Evolutionary conservation across 2,113 vertebrate species (phyloP), one percentile per base, ranked within the genome.

Genomic region (Periophthalmodon schlosseri): DNA sequence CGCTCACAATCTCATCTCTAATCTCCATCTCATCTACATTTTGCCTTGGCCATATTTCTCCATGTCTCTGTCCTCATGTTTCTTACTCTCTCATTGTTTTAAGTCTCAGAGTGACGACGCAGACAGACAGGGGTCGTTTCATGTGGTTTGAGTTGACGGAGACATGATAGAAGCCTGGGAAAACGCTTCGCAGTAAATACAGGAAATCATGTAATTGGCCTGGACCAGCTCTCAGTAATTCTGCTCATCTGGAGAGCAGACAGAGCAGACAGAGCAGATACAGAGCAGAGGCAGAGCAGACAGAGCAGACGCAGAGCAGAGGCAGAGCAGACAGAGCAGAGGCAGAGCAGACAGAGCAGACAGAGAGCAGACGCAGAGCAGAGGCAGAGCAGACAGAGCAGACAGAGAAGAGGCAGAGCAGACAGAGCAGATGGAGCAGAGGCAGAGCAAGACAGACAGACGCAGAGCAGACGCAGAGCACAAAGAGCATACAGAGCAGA

Each of bases 141-240:
- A n/a, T 72, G 49, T 69, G 66, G 72, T 72, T 60, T n/a, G 54
- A 14, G n/a, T 18, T 70, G 36, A 73, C 47, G 11, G 44, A 70
- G 20, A 65, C 66, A 36, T 67, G 50, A 72, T 21, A 33, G 12
- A 66, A 47, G 56, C 56, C 71, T 77, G 63, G 33, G 71, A 75
- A 79, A 82, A 77, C 33, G 9, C 13, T 34, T 58, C 72, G 76
- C 74, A 70, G 69, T 77, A 82, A 82, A 78, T 81, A 58, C 21
- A 23, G 79, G 47, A 70, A 82, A 80, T 77, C 2, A 77, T 76
- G 66, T 74, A 85, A 79, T 80, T 82, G 65, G 36, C n/a, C 21
- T 23, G 47, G 71, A 70, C 75, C 67, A 69, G 69, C 67, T 68
- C 21, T 72, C 73, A 61, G 65, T 76, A 69, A 85, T 85, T 50